These are phyloP conservation scores for Odontomyia ornata DNA, from an alignment of 2,888 invertebrate genomes.

Conservation along the genomic window DNA sequence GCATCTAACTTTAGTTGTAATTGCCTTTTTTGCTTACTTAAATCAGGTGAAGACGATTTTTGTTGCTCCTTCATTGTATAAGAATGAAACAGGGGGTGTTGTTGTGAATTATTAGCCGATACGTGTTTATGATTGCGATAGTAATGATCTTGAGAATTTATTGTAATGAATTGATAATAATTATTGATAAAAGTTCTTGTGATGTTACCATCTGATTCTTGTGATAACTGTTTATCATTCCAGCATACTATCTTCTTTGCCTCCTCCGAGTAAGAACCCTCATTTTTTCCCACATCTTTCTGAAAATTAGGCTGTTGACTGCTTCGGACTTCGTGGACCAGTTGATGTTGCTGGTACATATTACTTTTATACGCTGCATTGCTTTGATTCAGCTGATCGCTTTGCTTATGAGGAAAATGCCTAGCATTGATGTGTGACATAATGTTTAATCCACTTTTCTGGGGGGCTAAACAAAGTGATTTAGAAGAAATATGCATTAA, in stretches of 20 bases:
- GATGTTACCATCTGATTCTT: constrained; percentile 51
- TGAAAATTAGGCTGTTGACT: constrained; percentile 49
- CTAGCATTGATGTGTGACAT: constrained; percentile 64
- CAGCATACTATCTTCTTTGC: constrained; percentile 53
- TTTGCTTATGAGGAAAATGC: constrained; percentile 53
- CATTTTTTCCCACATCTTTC: background rate
- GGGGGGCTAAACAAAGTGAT: constrained; percentile 52
- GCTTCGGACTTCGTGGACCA: constrained; percentile 60
- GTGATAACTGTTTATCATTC: constrained; percentile 53
- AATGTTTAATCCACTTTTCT: constrained; percentile 62
- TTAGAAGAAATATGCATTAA: background rate
- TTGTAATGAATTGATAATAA: constrained; percentile 45
- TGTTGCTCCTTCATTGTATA: constrained; percentile 50
- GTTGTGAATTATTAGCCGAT: constrained; percentile 56
- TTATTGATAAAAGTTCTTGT: background rate
- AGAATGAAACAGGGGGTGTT: constrained; percentile 58
- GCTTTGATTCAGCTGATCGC: constrained; percentile 51
- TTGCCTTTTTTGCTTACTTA: constrained; percentile 59
- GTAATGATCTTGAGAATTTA: constrained; percentile 14
- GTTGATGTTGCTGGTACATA: constrained; percentile 52
- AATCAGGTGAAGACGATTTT: constrained; percentile 51
- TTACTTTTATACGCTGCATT: constrained; percentile 48
- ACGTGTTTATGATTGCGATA: constrained; percentile 52
- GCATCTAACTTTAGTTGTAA: constrained; percentile 56
- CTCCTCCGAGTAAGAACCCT: background rate